Conservation (phyloP, 1,140 invertebrate genomes). For the Rhagoletis pomonella region DNA sequence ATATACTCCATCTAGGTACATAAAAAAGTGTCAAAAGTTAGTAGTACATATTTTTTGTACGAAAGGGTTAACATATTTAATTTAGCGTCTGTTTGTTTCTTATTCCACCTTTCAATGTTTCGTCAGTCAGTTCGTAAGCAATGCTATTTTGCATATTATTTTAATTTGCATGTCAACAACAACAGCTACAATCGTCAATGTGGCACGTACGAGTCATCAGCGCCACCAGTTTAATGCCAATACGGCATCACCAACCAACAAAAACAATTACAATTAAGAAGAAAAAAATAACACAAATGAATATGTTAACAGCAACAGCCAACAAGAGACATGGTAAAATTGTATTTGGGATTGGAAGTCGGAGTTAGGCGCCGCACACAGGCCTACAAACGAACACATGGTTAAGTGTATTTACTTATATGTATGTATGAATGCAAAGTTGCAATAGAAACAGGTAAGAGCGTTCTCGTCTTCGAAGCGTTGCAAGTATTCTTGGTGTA, state of each 20-base stretch:
- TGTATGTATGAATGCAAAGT: not conserved
- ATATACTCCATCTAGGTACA: not conserved
- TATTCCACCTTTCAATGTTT: not conserved
- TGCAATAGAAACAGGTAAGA: not conserved
- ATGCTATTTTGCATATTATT: constrained; percentile 62
- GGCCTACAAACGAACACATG: constrained; percentile 60
- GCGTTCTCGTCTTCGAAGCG: not conserved
- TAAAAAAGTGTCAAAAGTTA: not conserved
- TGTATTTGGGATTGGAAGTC: constrained; percentile 35
- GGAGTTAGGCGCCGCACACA: constrained; percentile 17
- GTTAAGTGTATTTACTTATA: not conserved
- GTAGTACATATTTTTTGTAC: too few species aligned
- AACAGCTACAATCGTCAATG: constrained; percentile 47
- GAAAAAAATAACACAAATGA: constrained; percentile 15
- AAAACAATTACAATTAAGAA: not conserved
- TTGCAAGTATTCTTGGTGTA: too few species aligned
- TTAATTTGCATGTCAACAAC: constrained; percentile 52
- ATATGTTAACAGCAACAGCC: constrained; percentile 48
- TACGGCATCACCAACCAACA: constrained; percentile 57
- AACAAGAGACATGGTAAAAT: constrained; percentile 49
- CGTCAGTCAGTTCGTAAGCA: not conserved
- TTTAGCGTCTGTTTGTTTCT: not conserved
- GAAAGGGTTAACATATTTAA: not conserved
- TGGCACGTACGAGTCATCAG: constrained; percentile 61
- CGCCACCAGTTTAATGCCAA: constrained; percentile 56